Evolutionary conservation across 2,888 invertebrate species (phyloP), one percentile per base, ranked within the genome.

Genomic region (Eilema griseolum): DNA sequence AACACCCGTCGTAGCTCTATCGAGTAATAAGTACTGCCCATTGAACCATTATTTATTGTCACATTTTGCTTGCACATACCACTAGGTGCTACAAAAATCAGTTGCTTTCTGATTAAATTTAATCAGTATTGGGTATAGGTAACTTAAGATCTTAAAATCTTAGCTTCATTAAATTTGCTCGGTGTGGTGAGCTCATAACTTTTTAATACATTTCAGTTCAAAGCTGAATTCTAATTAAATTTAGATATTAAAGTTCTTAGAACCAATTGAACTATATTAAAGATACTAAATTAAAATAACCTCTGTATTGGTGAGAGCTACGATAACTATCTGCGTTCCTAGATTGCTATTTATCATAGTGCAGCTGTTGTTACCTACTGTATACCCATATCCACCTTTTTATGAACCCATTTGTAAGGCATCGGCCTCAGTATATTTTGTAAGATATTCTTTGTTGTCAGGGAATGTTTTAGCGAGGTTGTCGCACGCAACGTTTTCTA

Each of bases 401-500:
- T 80, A 80, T 66, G 72, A 77, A 70, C 81, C 79, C 74, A 86
- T 85, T 88, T 88, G 81, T 84, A 83, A 81, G 77, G 79, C 67
- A 72, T 71, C 74, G 81, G 78, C 85, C 85, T 89, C 85, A 85
- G 87, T 88, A 88, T 84, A 82, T 85, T 86, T 80, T 85, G 82
- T 84, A 79, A 89, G 89, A 88, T 87, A 88, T 88, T 83, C 78
- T 82, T 81, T 83, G 88, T 83, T 83, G 85, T 87, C 86, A 77
- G 80, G 81, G 78, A 83, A 88, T 88, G 89, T 89, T 88, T 88
- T 79, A 75, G 77, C 77, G 77, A 83, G 79, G 76, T 83, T 85
- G 84, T 80, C 82, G 84, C 90, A 92, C 92, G 91, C 92, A 90
- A 90, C 79, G 82, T 86, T 84, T 89, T 89, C 86, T 85, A 85